Conservation (phyloP, 2,888 invertebrate species). For the Pyrocoelia pectoralis region DNA sequence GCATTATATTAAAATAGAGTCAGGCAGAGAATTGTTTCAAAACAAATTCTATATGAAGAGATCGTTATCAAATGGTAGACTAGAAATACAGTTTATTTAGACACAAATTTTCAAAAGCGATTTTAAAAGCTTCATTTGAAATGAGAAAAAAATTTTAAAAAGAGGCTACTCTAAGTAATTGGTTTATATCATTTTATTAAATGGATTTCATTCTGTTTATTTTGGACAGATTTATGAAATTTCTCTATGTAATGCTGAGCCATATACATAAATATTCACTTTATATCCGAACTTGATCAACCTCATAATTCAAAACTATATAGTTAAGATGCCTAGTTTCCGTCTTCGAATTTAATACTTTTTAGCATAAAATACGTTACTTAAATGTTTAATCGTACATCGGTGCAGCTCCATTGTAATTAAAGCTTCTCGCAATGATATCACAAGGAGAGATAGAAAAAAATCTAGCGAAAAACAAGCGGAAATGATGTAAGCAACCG, state of each 20-base stretch:
- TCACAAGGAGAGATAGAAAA: conserved; percentile 8
- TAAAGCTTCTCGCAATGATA: background rate
- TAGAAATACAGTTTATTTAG: no score
- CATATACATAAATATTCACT: conserved; percentile 28
- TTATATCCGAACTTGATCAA: conserved; percentile 28
- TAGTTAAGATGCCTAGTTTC: conserved; percentile 28
- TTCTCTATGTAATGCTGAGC: conserved; percentile 24
- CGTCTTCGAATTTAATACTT: conserved; percentile 8
- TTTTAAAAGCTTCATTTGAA: conserved; percentile 9
- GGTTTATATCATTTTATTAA: conserved; percentile 33
- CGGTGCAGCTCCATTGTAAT: no score
- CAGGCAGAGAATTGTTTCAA: no score
- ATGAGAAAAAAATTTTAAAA: conserved; percentile 7
- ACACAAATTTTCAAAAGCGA: background rate
- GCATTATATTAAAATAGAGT: no score
- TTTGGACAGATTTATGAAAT: conserved; percentile 31
- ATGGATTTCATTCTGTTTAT: conserved; percentile 27
- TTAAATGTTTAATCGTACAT: no score
- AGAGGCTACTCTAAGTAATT: conserved; percentile 32
- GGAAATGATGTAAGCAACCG: conserved; percentile 27
- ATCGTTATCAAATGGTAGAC: no score
- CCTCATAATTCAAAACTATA: conserved; percentile 26
- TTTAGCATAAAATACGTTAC: no score
- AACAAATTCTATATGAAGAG: no score
- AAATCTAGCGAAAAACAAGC: conserved; percentile 28